Base-by-base conservation (phyloP, 2,888 invertebrate species). In the Nasonovia ribisnigri region DNA sequence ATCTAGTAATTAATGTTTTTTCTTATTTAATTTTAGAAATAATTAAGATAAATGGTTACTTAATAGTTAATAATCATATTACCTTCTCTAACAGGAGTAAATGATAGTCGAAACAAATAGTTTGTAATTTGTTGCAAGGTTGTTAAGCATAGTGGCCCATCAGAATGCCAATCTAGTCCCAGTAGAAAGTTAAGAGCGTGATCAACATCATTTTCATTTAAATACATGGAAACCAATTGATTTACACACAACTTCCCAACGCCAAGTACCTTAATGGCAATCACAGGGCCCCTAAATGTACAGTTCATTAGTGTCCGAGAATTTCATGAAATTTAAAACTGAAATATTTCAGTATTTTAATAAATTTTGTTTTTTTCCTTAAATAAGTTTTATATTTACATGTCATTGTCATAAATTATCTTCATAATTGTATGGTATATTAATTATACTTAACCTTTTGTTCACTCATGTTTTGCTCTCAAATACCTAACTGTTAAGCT, bases 121-220 rank as follows among this genome's bases (percentile, higher is more conserved):
- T 97, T 97, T 86, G 97, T 96, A 94, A 98, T 97, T 95, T 97
- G 96, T 95, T 98, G 98, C 94, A 98, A 96, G 0, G 97, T 97
- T 94, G 97, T 97, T 95, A 98, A 97, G 95, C 98, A 98, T 94
- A 97, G 96, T 43, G 97, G 97, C 8, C 98, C 97, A 95, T 98
- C 97, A 1, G 96, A 96, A 95, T 97, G 97, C 98, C 98, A 98
- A 96, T 98, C 98, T 96, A 98, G 96, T 4, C 97, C 96, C 0
- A 96, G 95, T 1, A 97, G 96, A 60, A 98, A 95, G 95, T 97
- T 97, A 26, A 98, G 97, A 8, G 98, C 97, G 95, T 97, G 97
- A 95, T 97, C 97, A 26, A 97, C 96, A 95, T 97, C 97, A 95
- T 96, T 96, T 92, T 96, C 95, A 90, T 96, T 96, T 94, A 98